These are phyloP conservation scores for Resseliella maxima DNA, from an alignment of 2,888 invertebrate species.

Conservation along the genomic window DNA sequence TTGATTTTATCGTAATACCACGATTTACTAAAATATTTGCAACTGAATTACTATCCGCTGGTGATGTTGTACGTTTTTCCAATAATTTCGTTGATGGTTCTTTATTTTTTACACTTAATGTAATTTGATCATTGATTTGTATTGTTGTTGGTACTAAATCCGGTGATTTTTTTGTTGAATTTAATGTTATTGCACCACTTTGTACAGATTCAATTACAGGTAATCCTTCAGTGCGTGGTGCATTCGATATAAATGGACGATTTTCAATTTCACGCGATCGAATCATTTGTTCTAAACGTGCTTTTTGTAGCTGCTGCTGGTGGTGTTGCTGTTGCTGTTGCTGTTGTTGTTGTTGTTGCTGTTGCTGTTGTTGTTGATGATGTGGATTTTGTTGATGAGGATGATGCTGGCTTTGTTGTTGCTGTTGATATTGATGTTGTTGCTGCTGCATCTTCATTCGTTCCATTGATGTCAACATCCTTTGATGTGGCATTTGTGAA, in stretches of 20 bases:
- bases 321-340: slow-evolving; percentile 57
- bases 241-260: slow-evolving; percentile 80
- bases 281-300: neutral
- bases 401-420: slow-evolving; percentile 37
- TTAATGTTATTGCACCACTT: slow-evolving; percentile 66
- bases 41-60: slow-evolving; percentile 78
- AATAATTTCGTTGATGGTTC: neutral
- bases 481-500: slow-evolving; percentile 7
- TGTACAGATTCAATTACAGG: slow-evolving; percentile 82
- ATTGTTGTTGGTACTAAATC: slow-evolving; percentile 66
- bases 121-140: slow-evolving; percentile 79
- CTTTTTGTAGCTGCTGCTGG: neutral
- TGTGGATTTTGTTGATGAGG: neutral
- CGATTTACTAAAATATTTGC: slow-evolving; percentile 81
- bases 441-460: neutral
- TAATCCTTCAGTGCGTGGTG: slow-evolving; percentile 77
- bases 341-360: slow-evolving; percentile 58
- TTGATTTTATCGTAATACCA: slow-evolving; percentile 81
- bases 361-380: slow-evolving; percentile 56
- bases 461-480: neutral
- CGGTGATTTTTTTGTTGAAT: slow-evolving; percentile 6
- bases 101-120: slow-evolving; percentile 70
- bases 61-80: slow-evolving; percentile 60
- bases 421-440: slow-evolving; percentile 52
- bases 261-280: slow-evolving; percentile 68